These are phyloP conservation scores for Saxicola maurus DNA, from an alignment of 2,797 vertebrate genomes.

Conservation along the genomic window DNA sequence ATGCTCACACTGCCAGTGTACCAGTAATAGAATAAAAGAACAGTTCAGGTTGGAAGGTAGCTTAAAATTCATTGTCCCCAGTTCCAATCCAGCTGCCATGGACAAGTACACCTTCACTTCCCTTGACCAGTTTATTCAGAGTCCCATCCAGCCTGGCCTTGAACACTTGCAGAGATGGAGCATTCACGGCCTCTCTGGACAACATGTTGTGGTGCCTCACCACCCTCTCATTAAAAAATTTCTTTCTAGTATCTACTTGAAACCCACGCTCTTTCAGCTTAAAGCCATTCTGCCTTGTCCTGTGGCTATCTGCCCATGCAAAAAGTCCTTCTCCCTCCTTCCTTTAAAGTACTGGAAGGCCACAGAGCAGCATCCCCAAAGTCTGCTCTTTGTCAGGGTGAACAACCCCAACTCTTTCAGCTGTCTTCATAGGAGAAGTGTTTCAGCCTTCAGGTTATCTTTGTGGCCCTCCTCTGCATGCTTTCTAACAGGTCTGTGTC, in stretches of 20 bases:
- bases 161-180: neutral
- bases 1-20: neutral
- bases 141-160: neutral
- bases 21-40: neutral
- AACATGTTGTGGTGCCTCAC: neutral
- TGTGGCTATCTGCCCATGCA: neutral
- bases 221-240: neutral
- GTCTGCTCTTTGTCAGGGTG: neutral
- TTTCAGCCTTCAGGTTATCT: neutral
- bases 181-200: neutral
- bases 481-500: neutral
- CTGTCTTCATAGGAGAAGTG: neutral
- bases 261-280: neutral
- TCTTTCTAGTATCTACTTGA: neutral
- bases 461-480: neutral
- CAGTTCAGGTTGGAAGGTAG: neutral
- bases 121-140: neutral
- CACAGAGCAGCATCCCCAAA: neutral
- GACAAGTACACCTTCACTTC: neutral
- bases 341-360: neutral
- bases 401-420: neutral
- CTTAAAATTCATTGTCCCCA: neutral
- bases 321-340: neutral
- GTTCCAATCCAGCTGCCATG: neutral
- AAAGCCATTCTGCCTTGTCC: neutral